Base-by-base conservation (phyloP, 2,797 vertebrate genomes). In the Pangasius larnaudii region DNA sequence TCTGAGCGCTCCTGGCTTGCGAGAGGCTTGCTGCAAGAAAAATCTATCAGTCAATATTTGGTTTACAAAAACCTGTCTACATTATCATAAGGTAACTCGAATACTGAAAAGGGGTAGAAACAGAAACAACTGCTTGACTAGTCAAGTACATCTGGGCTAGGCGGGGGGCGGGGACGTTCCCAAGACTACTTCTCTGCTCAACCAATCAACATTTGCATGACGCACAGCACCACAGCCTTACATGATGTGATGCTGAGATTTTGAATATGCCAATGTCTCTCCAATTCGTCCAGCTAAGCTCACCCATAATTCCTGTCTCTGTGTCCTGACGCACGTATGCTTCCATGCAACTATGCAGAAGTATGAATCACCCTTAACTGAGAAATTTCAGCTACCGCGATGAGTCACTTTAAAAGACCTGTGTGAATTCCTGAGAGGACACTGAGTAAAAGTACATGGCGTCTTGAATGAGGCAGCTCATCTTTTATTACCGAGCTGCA, bases 341-440 rank as follows among this genome's bases (percentile, higher is more conserved):
- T 5, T 36, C 53, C 77, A 16, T 13, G 63, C 27, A 51, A 51
- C 81, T 65, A 65, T 1, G 14, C 59, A 30, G 16, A 30, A 53
- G 4, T 69, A 14, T 33, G 61, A 84, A 69, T 84, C 63, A 36
- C 61, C 42, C 19, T 51, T 51, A 10, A 51, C 18, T 14, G 30
- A 53, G 30, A 5, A 59, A 10, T 74, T 78, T 75, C 84, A 22
- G 74, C 88, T 82, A 8, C 65, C 42, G 61, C 85, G 14, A 87
- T 78, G 86, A 90, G 88, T 88, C 85, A 84, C 85, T 65, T 56
- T 80, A 84, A 80, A 59, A 59, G 58, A n/a, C 53, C 59, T 3
- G 56, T 9, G 14, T 84, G 19, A 51, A 69, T 65, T 69, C 74
- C 65, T 59, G 71, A 81, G 84, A 85, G 71, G 39, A 85, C 11